A percentile compares a stretch with the other conserved stretches of the same genome.
Evolutionary conservation across 2,888 invertebrate genomes (phyloP).

Genomic region (Troides aeacus): DNA sequence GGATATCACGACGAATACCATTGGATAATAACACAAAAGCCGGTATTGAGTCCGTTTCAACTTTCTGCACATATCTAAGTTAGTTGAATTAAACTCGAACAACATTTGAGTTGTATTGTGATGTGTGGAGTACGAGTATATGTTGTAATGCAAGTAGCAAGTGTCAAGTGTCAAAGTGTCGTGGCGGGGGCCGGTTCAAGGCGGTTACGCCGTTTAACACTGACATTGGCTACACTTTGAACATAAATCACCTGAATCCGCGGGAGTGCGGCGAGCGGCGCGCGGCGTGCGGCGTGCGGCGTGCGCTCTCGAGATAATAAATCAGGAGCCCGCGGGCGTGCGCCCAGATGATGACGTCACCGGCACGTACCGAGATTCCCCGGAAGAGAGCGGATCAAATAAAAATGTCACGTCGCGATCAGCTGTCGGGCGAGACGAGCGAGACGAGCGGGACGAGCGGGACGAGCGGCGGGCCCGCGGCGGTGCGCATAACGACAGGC

Average conservation of each 20-base stretch:
- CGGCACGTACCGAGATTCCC: constrained; percentile 75
- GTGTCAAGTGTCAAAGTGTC: constrained; percentile 20
- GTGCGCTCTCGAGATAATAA: constrained; percentile 68
- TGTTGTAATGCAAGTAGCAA: neutral
- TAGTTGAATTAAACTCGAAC: neutral
- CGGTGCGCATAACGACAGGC: constrained; percentile 79
- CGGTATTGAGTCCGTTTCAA: no score
- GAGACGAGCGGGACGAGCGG: constrained; percentile 56
- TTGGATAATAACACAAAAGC: no score
- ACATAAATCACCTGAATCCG: constrained; percentile 60
- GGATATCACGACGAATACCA: no score
- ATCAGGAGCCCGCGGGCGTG: constrained; percentile 65
- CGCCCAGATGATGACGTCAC: constrained; percentile 77
- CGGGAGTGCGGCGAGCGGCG: constrained; percentile 56
- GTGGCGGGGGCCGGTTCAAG: constrained; percentile 40
- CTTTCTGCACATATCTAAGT: neutral
- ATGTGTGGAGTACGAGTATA: neutral
- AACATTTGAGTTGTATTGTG: neutral
- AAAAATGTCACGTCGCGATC: constrained; percentile 81
- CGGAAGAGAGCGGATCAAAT: constrained; percentile 79
- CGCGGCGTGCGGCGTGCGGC: constrained; percentile 55
- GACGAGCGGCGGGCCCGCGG: constrained; percentile 48
- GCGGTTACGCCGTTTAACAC: constrained; percentile 47
- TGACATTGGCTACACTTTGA: constrained; percentile 52
- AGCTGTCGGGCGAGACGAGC: constrained; percentile 68